Percentiles rank a stretch among this genome's conserved stretches.
phyloP scores from a whole-genome alignment of 2,113 vertebrate species.

The Hystrix brachyura region DNA sequence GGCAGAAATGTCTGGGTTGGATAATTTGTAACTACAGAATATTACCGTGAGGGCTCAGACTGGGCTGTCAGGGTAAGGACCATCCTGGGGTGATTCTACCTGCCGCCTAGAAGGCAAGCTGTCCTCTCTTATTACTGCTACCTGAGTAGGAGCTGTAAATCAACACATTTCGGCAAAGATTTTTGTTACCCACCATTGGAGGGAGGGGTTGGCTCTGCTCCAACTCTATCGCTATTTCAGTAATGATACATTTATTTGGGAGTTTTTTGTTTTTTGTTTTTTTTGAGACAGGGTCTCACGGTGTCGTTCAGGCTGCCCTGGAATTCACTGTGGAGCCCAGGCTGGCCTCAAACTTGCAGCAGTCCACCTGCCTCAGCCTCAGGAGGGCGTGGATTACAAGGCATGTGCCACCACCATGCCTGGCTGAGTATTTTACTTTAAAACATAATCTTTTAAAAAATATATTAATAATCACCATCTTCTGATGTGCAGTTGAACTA shows the following conservation, averaged over 20 bases:
- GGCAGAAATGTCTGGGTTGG: not conserved
- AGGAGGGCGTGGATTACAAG: not conserved
- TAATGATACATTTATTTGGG: not conserved
- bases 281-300: no score
- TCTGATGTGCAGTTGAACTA: not conserved
- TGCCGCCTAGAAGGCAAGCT: not conserved
- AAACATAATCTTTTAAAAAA: not conserved
- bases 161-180: not conserved
- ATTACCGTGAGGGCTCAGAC: not conserved
- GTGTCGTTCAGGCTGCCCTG: no score
- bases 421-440: not conserved
- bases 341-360: no score
- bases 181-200: not conserved
- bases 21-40: not conserved
- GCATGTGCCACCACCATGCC: not conserved
- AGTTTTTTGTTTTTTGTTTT: no score
- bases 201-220: not conserved
- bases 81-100: not conserved
- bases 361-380: no score
- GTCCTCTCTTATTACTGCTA: not conserved
- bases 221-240: not conserved
- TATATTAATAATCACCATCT: not conserved
- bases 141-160: not conserved
- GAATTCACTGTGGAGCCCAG: no score
- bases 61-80: not conserved